Evolutionary conservation across 2,888 invertebrate genomes (phyloP).

Genomic region (Julus scanicus): DNA sequence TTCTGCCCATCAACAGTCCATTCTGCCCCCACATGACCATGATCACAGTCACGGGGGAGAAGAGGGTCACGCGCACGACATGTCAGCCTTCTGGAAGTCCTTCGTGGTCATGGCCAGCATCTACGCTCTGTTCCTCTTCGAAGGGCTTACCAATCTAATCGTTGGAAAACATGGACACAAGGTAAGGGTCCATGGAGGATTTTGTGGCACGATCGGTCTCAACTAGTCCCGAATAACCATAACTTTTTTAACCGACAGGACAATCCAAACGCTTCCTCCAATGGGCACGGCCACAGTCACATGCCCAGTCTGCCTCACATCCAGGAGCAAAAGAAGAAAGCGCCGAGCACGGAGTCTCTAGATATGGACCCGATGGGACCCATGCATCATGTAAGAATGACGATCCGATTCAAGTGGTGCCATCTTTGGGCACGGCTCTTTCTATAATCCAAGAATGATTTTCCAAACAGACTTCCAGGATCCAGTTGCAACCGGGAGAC

Average conservation of each 20-base stretch:
- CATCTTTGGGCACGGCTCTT: neutral
- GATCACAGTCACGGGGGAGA: conserved; percentile 48
- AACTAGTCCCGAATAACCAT: neutral
- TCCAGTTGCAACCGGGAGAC: neutral
- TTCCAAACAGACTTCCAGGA: conserved; percentile 7
- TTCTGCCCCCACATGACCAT: conserved; percentile 1
- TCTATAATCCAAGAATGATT: neutral
- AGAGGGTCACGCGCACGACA: conserved; percentile 52
- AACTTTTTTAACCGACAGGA: no score
- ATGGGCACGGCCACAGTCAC: conserved; percentile 43
- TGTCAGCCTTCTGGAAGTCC: conserved; percentile 58
- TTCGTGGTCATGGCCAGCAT: conserved; percentile 60
- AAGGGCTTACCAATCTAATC: conserved; percentile 56
- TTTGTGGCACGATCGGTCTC: neutral
- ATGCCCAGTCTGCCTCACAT: conserved; percentile 7
- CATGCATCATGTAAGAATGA: neutral
- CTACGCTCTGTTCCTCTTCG: conserved; percentile 61
- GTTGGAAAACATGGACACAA: neutral
- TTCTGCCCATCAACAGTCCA: neutral
- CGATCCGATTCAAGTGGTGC: neutral
- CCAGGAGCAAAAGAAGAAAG: conserved; percentile 2
- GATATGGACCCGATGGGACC: conserved; percentile 7
- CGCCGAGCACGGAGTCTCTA: neutral
- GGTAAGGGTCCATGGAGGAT: neutral
- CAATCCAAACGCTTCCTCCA: neutral